Percentiles rank a stretch among this genome's conserved stretches.
Evolutionary conservation across 2,797 vertebrate genomes (phyloP).

Genomic region (Coregonus sp.): DNA sequence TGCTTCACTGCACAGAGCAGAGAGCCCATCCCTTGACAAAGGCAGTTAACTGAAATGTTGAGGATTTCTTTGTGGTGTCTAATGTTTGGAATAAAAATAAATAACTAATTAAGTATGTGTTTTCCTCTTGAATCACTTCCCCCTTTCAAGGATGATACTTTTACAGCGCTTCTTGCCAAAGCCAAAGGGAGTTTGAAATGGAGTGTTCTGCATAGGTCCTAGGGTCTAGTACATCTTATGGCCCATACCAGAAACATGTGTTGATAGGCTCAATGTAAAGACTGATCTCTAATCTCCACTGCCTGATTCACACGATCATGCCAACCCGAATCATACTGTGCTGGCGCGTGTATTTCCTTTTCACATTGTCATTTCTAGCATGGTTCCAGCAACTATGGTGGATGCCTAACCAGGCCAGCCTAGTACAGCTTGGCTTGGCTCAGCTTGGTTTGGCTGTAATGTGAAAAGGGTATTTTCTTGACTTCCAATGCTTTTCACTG

Average conservation of each 20-base stretch:
- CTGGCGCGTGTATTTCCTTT: too few species aligned
- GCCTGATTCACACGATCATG: too few species aligned
- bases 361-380: too few species aligned
- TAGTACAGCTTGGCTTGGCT: too few species aligned
- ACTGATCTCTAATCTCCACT: neutral
- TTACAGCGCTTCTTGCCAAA: neutral
- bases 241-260: neutral
- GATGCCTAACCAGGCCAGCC: too few species aligned
- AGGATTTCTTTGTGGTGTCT: neutral
- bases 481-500: too few species aligned
- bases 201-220: neutral
- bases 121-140: neutral
- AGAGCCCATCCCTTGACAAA: neutral
- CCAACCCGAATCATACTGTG: too few species aligned
- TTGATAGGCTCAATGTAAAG: neutral
- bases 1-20: neutral
- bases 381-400: too few species aligned
- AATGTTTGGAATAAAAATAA: neutral
- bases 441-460: too few species aligned
- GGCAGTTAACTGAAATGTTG: neutral
- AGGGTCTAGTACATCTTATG: neutral
- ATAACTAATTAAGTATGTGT: neutral
- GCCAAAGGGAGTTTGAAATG: neutral
- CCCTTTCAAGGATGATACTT: neutral
- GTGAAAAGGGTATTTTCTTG: too few species aligned